These are phyloP conservation scores for Porites rus DNA, from an alignment of 92 coral and sea anemone genomes.

Conservation along the genomic window DNA sequence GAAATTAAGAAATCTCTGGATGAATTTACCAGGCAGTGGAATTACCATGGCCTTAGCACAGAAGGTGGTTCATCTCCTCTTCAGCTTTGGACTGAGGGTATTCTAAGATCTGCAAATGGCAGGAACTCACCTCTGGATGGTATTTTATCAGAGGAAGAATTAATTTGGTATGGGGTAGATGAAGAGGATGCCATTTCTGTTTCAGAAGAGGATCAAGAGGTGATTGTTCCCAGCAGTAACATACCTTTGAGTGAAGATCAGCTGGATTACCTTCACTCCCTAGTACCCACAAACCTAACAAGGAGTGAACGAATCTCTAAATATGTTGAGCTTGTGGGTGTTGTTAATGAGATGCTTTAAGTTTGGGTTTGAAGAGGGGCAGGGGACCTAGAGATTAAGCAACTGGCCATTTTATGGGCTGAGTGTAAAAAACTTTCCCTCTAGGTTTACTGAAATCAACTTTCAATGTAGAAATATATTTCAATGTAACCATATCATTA, in stretches of 20 bases:
- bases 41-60: constrained; percentile 64
- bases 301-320: constrained; percentile 41
- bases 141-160: constrained; percentile 59
- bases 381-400: background rate
- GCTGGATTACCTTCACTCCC: constrained; percentile 42
- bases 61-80: constrained; percentile 61
- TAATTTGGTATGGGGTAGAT: constrained; percentile 42
- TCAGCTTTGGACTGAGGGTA: constrained; percentile 70
- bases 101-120: constrained; percentile 56
- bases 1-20: constrained; percentile 54
- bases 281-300: constrained; percentile 16
- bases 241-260: constrained; percentile 40
- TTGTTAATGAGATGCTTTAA: constrained; percentile 48
- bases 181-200: constrained; percentile 9
- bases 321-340: constrained; percentile 53
- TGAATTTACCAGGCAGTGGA: constrained; percentile 57
- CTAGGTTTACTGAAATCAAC: constrained; percentile 19
- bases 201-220: constrained; percentile 43
- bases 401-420: constrained; percentile 1
- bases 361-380: background rate
- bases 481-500: constrained; percentile 4
- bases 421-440: background rate
- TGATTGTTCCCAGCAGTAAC: constrained; percentile 47
- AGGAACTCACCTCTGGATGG: constrained; percentile 49
- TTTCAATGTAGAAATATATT: background rate